A percentile compares a stretch with the other conserved stretches of the same genome.
Conservation (phyloP, 2,888 invertebrate species). For the Mayetiola destructor region DNA sequence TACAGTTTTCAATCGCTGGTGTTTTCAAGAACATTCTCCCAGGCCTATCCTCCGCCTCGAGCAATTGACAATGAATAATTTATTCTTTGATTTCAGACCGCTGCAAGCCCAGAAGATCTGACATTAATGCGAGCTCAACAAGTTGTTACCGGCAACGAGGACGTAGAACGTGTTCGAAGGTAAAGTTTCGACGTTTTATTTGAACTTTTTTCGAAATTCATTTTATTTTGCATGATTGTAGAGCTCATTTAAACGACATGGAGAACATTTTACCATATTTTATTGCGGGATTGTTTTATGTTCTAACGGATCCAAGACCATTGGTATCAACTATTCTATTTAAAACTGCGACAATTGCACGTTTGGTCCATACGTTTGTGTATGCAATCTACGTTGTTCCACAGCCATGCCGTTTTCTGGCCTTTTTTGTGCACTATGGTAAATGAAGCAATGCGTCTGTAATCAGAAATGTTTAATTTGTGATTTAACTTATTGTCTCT, state of each 20-base stretch:
- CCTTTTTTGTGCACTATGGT: conserved; percentile 34
- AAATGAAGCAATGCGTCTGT: too few relatives aligned
- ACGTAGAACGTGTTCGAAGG: conserved; percentile 39
- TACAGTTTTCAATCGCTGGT: too few relatives aligned
- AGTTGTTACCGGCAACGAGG: conserved; percentile 30
- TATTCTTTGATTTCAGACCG: conserved; percentile 24
- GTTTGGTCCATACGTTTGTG: conserved; percentile 46
- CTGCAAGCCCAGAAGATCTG: conserved; percentile 30
- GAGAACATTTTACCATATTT: conserved; percentile 52
- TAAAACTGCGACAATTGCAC: conserved; percentile 38
- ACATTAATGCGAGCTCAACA: conserved; percentile 19
- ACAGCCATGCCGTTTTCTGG: conserved; percentile 40
- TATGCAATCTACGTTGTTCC: conserved; percentile 46
- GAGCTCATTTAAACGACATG: conserved; percentile 53
- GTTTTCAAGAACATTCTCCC: too few relatives aligned
- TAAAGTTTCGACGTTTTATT: conserved; percentile 20
- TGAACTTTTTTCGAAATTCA: too few relatives aligned
- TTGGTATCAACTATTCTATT: conserved; percentile 40
- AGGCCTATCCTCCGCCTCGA: too few relatives aligned
- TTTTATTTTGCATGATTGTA: conserved; percentile 27
- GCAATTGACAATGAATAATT: too few relatives aligned
- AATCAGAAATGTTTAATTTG: too few relatives aligned
- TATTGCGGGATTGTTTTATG: conserved; percentile 40
- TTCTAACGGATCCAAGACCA: conserved; percentile 40
- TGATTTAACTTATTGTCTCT: too few relatives aligned